Percentiles rank a stretch among this genome's conserved stretches.
phyloP scores from a whole-genome alignment of 1,140 invertebrate species.

The Marisa cornuarietis region DNA sequence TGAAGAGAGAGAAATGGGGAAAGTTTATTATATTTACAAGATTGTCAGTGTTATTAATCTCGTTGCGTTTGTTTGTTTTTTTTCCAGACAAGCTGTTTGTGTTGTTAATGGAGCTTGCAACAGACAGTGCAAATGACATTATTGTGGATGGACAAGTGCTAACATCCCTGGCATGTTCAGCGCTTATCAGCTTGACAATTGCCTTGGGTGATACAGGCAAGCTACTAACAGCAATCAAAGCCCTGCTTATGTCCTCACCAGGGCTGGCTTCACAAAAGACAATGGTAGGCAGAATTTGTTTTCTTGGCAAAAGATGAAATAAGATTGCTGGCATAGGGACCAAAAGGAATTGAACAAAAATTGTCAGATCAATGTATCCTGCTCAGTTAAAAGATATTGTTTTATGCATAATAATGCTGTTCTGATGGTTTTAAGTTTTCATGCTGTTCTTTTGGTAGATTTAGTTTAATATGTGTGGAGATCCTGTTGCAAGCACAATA shows the following conservation, averaged over 20 bases:
- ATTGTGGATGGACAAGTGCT: slow-evolving; percentile 66
- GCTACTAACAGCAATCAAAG: slow-evolving; percentile 84
- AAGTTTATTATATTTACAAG: neutral
- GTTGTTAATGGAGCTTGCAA: slow-evolving; percentile 81
- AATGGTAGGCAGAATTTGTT: slow-evolving; percentile 69
- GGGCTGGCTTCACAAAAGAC: slow-evolving; percentile 82
- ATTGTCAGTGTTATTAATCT: neutral
- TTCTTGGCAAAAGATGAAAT: too few relatives aligned
- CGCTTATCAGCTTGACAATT: slow-evolving; percentile 89
- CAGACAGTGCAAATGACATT: slow-evolving; percentile 50
- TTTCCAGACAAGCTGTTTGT: slow-evolving; percentile 80
- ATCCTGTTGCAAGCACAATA: too few relatives aligned
- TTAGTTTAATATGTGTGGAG: too few relatives aligned
- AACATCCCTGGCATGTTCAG: slow-evolving; percentile 88
- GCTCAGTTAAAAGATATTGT: too few relatives aligned
- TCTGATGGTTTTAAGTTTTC: too few relatives aligned
- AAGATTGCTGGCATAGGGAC: too few relatives aligned
- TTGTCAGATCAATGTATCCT: too few relatives aligned
- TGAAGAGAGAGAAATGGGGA: neutral
- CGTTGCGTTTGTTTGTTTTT: slow-evolving; percentile 12
- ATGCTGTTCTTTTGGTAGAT: too few relatives aligned
- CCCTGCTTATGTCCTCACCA: slow-evolving; percentile 86
- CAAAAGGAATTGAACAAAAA: too few relatives aligned
- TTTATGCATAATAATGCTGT: too few relatives aligned
- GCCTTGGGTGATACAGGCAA: slow-evolving; percentile 93